Base-by-base conservation (phyloP, 1,140 invertebrate species). In the Eumaeus atala region DNA sequence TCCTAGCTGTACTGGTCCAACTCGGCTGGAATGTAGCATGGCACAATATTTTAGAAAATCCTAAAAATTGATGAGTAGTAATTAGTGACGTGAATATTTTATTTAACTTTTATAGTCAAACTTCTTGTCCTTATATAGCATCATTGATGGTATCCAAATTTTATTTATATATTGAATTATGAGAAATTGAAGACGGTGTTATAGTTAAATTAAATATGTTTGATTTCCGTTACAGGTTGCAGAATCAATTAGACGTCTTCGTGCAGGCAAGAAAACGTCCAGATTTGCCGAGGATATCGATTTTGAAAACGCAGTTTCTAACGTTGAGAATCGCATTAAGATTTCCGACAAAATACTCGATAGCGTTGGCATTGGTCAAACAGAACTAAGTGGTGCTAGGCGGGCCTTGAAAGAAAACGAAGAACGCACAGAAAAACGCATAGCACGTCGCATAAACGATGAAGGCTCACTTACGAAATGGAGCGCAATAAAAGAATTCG, bases 341-440 rank as follows among this genome's bases (percentile, higher is more conserved):
- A 83, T 90, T 52, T 87, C 90, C 3, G 90, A 91, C 51, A 90
- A 91, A 71, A 87, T 91, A 18, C 74, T 91, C 28, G 89, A 91
- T 62, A 87, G 77, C 53, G 89, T 90, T 1, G 91, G 91, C 4
- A 65, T 85, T 47, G 73, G 74, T 0, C 65, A 72, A 21, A 69
- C 70, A 12, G 88, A 89, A 10, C 78, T 84, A 6, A 82, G 68
- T 40, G 62, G 74, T 35, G 77, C 83, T 8, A 74, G 81, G 51
- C 64, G 77, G 44, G 84, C 85, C n/a, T 62, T 87, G 14, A 80
- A 84, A 49, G 86, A 89, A 42, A 86, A 87, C 54, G 78, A 85
- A 49, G 82, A 89, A 49, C 79, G 87, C 55, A 88, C 88, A 50
- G 74, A 89, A 44, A 89, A 89, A 62, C 79, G 88, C 37, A 88